Percentiles rank a stretch among this genome's conserved stretches.
Conservation (phyloP, 2,113 vertebrate species). For the Diglossa brunneiventris region DNA sequence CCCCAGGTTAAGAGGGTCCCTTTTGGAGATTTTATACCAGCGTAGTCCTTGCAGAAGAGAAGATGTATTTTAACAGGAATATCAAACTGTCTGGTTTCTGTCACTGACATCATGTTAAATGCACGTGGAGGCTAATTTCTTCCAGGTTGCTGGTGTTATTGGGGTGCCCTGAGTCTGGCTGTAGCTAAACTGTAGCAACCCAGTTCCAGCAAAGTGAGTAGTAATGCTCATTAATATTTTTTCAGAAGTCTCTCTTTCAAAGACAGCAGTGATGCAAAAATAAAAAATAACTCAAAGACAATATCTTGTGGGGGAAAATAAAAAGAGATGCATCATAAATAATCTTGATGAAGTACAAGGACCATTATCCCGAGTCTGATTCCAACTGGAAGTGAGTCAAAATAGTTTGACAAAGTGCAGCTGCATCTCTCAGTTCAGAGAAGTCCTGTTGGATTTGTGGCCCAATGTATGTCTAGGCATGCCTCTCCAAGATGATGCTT, state of each 20-base stretch:
- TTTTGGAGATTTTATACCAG: not conserved
- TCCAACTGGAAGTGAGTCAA: not conserved
- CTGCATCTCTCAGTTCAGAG: not conserved
- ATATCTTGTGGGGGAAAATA: not conserved
- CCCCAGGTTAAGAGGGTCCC: not conserved
- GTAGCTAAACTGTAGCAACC: conserved; percentile 30
- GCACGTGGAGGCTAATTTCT: not conserved
- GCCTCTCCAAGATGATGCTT: not conserved
- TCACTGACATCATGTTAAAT: conserved; percentile 4
- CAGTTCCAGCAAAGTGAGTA: not conserved
- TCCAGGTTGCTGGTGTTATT: not conserved
- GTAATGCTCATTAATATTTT: conserved; percentile 6
- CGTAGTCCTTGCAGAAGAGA: not conserved
- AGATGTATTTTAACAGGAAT: not conserved
- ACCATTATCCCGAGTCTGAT: not conserved
- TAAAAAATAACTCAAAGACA: conserved; percentile 48
- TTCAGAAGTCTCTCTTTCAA: conserved; percentile 36
- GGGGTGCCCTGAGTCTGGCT: conserved; percentile 19
- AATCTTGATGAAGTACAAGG: not conserved
- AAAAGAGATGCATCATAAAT: not conserved
- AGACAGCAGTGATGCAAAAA: conserved; percentile 14
- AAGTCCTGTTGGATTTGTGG: not conserved
- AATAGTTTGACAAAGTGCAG: not conserved
- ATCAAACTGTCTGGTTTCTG: not conserved
- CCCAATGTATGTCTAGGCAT: conserved; percentile 12